Conservation (phyloP, 2,888 invertebrate species). For the Empis stercorea region DNA sequence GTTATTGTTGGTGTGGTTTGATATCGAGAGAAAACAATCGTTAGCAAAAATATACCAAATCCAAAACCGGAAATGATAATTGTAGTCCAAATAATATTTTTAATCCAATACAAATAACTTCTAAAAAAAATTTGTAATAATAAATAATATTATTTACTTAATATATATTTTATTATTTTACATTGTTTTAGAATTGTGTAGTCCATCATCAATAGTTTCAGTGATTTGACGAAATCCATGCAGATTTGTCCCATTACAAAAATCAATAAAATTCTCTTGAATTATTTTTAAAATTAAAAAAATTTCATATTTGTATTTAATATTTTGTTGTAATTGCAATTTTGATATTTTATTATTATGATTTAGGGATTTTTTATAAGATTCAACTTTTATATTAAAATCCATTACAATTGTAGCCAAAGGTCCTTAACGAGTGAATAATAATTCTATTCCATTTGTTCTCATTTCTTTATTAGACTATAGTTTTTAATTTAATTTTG, state of each 20-base stretch:
- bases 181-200: not conserved
- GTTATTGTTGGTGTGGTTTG: slow-evolving; percentile 21
- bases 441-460: too few relatives aligned
- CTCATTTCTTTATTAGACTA: too few relatives aligned
- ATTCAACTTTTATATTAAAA: too few relatives aligned
- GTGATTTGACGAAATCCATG: not conserved
- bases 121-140: not conserved
- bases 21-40: slow-evolving; percentile 18
- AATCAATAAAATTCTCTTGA: not conserved
- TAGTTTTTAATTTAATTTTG: too few relatives aligned
- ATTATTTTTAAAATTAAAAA: not conserved
- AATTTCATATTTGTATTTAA: too few relatives aligned
- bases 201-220: not conserved
- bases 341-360: too few relatives aligned
- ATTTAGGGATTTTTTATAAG: too few relatives aligned
- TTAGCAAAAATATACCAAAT: slow-evolving; percentile 18
- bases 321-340: too few relatives aligned
- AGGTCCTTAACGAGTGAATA: too few relatives aligned
- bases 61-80: slow-evolving; percentile 13
- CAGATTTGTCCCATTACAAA: not conserved
- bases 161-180: not conserved
- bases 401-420: too few relatives aligned
- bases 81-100: slow-evolving; percentile 9
- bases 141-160: not conserved
- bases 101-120: not conserved